phyloP scores from a whole-genome alignment of 2,113 vertebrate genomes.

The Mus musculus region GRCm39 chr11:29590501-29591000 shows the following conservation, averaged over 20 bases:
- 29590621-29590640: slow-evolving; percentile 9
- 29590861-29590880: too few species aligned
- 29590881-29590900: background rate
- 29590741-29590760: too few species aligned
- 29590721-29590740: background rate
- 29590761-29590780: too few species aligned
- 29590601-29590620: background rate
- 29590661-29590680: background rate
- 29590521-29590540: background rate
- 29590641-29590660: slow-evolving; percentile 24
- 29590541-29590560: background rate
- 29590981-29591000: slow-evolving; percentile 31
- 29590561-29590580: background rate
- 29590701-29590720: background rate
- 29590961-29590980: background rate
- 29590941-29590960: background rate
- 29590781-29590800: background rate
- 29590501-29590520: background rate
- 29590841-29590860: background rate
- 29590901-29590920: background rate
- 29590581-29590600: background rate
- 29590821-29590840: background rate
- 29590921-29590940: too few species aligned
- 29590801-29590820: background rate
- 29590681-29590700: slow-evolving; percentile 35